phyloP scores from a whole-genome alignment of 2,888 invertebrate genomes.

The Marronus borbonicus region DNA sequence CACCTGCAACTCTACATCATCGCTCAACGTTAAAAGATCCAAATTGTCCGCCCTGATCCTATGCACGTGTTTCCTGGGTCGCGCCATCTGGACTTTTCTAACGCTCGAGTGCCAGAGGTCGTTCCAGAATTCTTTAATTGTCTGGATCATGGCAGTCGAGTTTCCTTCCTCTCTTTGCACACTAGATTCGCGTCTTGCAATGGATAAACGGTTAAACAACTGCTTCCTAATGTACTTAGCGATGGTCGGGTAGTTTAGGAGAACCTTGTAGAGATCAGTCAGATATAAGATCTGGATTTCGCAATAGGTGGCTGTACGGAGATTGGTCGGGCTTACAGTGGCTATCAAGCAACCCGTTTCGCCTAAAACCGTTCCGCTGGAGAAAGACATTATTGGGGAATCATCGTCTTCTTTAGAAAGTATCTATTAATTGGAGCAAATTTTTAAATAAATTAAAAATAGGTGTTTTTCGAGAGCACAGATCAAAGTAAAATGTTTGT shows the following conservation, averaged over 20 bases:
- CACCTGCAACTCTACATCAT: constrained; percentile 48
- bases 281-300: constrained; percentile 72
- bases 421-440: constrained; percentile 57
- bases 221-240: constrained; percentile 56
- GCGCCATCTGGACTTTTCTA: not conserved
- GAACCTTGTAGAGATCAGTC: constrained; percentile 70
- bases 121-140: constrained; percentile 45
- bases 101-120: constrained; percentile 18
- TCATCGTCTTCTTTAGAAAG: constrained; percentile 73
- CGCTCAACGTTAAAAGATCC: constrained; percentile 51
- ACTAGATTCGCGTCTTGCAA: not conserved
- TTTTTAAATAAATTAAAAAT: not conserved
- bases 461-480: too few relatives aligned
- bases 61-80: not conserved
- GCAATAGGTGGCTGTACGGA: constrained; percentile 72
- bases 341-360: constrained; percentile 71
- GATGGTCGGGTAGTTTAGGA: constrained; percentile 72
- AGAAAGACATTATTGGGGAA: constrained; percentile 73
- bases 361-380: constrained; percentile 72
- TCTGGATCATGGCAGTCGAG: constrained; percentile 36
- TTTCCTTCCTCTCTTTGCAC: not conserved
- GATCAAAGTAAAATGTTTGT: too few relatives aligned
- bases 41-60: constrained; percentile 31
- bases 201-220: constrained; percentile 35
- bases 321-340: constrained; percentile 62